Evolutionary conservation across 2,113 vertebrate species (phyloP), one percentile per base, ranked within the genome.

Genomic region (Corythaixoides concolor): DNA sequence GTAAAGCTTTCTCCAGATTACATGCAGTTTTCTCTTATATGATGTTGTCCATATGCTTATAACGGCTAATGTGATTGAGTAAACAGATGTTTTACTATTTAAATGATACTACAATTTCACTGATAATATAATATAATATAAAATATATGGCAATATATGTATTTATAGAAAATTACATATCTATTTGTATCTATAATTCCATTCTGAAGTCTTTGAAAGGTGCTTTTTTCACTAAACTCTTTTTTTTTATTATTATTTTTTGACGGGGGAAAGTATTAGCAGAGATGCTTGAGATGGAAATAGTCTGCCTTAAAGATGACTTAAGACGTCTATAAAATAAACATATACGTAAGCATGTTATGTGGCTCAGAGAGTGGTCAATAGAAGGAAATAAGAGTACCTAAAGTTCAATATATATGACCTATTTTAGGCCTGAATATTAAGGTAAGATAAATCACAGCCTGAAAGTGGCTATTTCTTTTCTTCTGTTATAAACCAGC

Each of bases 281-380:
- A 59, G 24, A 53, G 17, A 21, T 21, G 64, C 0, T 0, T 9
- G 1, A 35, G 5, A 59, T 59, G 35, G 66, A 87, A 77, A 68
- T 15, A 60, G 3, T 74, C 26, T 52, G 3, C 19, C 21, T 66
- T 93, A 84, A 86, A 93, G 9, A 43, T 60, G 2, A 73, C 18
- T 86, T 80, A 56, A 87, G 27, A 52, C 7, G 20, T 23, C 5
- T 37, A 32, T 39, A 30, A 90, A 78, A 67, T 37, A 55, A 67
- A 45, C 23, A 43, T 67, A 30, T 8, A 35, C 5, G 8, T 35
- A 11, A 53, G 24, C 37, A 68, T 3, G 0, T 62, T 70, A 68
- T 41, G 21, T 76, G n/a, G 11, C 6, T 85, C 24, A 75, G 60
- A 60, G 8, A 50, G 19, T n/a, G 11, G 13, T 64, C 27, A 83